A percentile compares a stretch with the other conserved stretches of the same genome.
phyloP scores from a whole-genome alignment of 2,113 vertebrate species.

The Heterocephalus glaber region DNA sequence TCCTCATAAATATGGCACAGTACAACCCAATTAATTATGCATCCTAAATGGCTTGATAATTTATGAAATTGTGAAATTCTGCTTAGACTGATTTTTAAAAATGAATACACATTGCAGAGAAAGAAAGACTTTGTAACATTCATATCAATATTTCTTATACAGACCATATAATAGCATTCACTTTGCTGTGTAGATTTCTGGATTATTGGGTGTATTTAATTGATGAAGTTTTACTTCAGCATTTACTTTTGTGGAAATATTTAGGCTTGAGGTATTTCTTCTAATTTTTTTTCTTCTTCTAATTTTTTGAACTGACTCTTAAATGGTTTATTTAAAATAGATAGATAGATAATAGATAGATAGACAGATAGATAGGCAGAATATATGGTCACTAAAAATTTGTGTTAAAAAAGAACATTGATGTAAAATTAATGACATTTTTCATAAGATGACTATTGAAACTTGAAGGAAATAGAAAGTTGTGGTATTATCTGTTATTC shows the following conservation, averaged over 20 bases:
- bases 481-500: neutral
- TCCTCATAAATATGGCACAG: slow-evolving; percentile 75
- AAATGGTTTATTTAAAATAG: slow-evolving; percentile 48
- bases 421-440: neutral
- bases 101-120: slow-evolving; percentile 43
- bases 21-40: slow-evolving; percentile 70
- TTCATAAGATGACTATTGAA: neutral
- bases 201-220: neutral
- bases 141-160: neutral
- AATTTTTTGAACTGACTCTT: neutral
- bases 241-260: slow-evolving; percentile 31
- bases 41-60: slow-evolving; percentile 68
- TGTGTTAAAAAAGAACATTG: neutral
- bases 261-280: neutral
- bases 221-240: slow-evolving; percentile 28
- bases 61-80: slow-evolving; percentile 73
- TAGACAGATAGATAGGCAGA: neutral
- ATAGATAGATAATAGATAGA: neutral
- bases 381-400: neutral
- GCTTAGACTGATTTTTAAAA: slow-evolving; percentile 48
- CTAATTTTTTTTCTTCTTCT: neutral
- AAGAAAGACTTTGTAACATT: slow-evolving; percentile 44
- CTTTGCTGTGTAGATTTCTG: neutral
- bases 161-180: neutral
- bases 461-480: neutral